These are phyloP conservation scores for Alexandromys oeconomus DNA, from an alignment of 2,797 vertebrate species.

Conservation along the genomic window DNA sequence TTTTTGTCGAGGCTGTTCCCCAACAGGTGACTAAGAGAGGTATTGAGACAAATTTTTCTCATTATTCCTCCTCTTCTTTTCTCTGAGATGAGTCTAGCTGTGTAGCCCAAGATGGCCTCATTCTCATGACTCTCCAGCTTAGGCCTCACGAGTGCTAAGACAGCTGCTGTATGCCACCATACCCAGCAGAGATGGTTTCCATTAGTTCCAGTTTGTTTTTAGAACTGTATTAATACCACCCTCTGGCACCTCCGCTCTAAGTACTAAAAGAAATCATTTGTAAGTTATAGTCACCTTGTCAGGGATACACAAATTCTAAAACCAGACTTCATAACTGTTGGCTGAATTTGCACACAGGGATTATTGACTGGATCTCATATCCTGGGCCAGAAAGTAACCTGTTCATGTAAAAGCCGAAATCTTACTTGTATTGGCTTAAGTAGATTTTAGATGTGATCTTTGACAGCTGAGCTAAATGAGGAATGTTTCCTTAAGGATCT, in stretches of 20 bases:
- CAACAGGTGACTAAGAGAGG: background rate
- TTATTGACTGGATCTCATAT: background rate
- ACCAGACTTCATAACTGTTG: constrained; percentile 19
- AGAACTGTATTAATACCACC: constrained; percentile 24
- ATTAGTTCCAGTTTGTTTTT: background rate
- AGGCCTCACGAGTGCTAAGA: background rate
- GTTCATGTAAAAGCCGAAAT: constrained; percentile 19
- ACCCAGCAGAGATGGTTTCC: background rate
- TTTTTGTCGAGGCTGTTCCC: too few species aligned
- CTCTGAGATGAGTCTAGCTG: background rate
- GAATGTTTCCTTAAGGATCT: constrained; percentile 16
- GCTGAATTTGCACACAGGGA: background rate
- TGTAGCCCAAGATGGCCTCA: background rate
- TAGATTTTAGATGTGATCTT: constrained; percentile 43
- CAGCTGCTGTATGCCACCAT: background rate
- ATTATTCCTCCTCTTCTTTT: background rate
- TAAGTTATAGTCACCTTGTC: background rate
- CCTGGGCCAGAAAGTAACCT: background rate
- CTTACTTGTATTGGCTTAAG: background rate
- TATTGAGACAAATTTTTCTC: background rate
- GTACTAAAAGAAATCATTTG: background rate
- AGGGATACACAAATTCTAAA: constrained; percentile 35
- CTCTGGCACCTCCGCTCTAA: background rate
- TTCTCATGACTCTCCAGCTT: background rate
- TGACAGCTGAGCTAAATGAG: background rate